Evolutionary conservation across 2,888 invertebrate species (phyloP), one percentile per base, ranked within the genome.

Genomic region (Dynastes hyllus): DNA sequence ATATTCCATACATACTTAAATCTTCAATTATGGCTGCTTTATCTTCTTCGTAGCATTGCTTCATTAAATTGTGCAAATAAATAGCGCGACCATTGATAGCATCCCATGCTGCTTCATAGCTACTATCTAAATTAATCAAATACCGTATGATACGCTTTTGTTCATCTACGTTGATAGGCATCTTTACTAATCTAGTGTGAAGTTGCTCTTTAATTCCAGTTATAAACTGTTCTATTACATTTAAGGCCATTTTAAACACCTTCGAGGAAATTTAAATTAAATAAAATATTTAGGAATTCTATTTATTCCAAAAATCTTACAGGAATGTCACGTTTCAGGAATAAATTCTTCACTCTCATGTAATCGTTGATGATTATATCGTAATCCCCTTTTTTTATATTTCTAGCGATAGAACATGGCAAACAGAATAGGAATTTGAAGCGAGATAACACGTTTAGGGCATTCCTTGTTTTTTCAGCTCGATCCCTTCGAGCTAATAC

Each of bases 291-390:
- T 11, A 69, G 51, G 45, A 50, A 27, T 16, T 8, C 16, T 50
- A 5, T 5, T n/a, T 55, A 22, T 58, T 58, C 55, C 2, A 9
- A 22, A 16, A 22, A 58, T 22, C 87, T 85, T 87, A 94, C 94
- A 84, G 94, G 93, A 16, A 98, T 94, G 88, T 98, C 97, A 45
- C 97, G 97, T 88, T 96, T 97, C 79, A 96, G 96, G 90, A 98
- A 99, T 37, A 99, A 91, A 86, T 98, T 97, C 88, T 97, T 98
- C 2, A 98, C 99, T 84, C 99, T 92, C 0, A 97, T 95, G 88
- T 98, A 99, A 88, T 99, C 99, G 87, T 98, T 99, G 80, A 99
- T 97, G 29, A 99, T 97, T 73, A 98, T 93, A 88, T 99, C 98
- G 87, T 97, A 99, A 87, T 99, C 98, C 73, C 97, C 97, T 86